These are phyloP conservation scores for Drosophila quadrilineata DNA, from an alignment of 1,140 invertebrate genomes.

Conservation along the genomic window DNA sequence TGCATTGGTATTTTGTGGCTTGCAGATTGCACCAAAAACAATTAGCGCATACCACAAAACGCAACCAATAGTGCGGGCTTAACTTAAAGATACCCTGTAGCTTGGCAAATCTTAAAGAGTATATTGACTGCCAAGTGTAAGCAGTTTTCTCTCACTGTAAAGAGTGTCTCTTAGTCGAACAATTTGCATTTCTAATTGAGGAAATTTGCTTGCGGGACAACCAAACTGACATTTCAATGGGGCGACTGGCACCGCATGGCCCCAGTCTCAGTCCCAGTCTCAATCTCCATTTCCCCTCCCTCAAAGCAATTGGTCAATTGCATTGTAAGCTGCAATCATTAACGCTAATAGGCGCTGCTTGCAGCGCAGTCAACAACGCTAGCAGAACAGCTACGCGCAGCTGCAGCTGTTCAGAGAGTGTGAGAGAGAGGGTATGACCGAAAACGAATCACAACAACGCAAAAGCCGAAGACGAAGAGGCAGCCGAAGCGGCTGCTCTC, in stretches of 20 bases:
- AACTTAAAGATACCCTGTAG: constrained; percentile 1
- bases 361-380: constrained; percentile 2
- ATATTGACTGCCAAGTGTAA: not conserved
- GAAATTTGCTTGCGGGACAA: constrained; percentile 17
- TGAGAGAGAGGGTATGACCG: constrained; percentile 23
- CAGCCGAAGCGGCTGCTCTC: not conserved
- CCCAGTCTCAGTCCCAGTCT: constrained; percentile 8
- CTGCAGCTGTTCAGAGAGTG: constrained; percentile 1
- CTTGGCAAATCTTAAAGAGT: not conserved
- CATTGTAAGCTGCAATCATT: constrained; percentile 73
- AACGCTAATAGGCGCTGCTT: constrained; percentile 62
- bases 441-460: constrained; percentile 23
- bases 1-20: not conserved
- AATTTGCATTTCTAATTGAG: not conserved
- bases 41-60: constrained; percentile 62
- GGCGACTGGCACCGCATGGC: constrained; percentile 59
- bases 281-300: constrained; percentile 23
- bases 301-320: constrained; percentile 67
- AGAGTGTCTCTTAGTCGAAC: not conserved
- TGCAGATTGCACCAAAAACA: constrained; percentile 49
- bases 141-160: not conserved
- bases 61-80: too few species aligned
- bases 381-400: too few species aligned
- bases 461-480: constrained; percentile 5
- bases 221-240: constrained; percentile 76